Evolutionary conservation across 1,140 invertebrate genomes (phyloP), one percentile per base, ranked within the genome.

Genomic region (Apolygus lucorum): DNA sequence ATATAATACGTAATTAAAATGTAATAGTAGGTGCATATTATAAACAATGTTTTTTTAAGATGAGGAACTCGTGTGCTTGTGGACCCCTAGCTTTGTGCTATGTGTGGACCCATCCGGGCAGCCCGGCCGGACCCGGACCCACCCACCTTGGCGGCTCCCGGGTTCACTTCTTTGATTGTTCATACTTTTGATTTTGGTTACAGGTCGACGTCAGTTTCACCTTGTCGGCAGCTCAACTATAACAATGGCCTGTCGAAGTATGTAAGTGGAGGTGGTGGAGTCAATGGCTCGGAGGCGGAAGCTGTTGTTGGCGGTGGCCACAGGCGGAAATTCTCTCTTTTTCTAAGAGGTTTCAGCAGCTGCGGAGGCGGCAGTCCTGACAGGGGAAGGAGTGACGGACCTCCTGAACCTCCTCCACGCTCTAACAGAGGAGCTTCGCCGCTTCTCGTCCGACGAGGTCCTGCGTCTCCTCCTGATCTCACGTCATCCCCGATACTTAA

Each of bases 291-390:
- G 70, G 74, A 78, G 71, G 69, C 67, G 52, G 73, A 76, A 68
- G 71, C 74, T 59, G 72, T 73, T 74, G 73, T 64, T 24, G 63
- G 28, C 17, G 78, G 8, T 81, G 80, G 67, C 82, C 84, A 74
- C 62, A 84, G 74, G 59, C 84, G 84, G 74, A 85, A 88, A 74
- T 88, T 90, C 78, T 85, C 88, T 74, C 88, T 88, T 70, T 90
- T 90, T 80, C 86, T 91, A 73, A 84, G 86, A 79, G 85, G 76
- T 25, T 69, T 76, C 63, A 78, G 79, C 66, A 63, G 68, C 26
- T 64, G 63, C 24, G 54, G 54, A 62, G 27, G 63, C 14, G 63
- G 63, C 14, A 27, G 25, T 14, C 63, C 63, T 2, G 77, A 77
- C 54, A 8, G 54, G 72, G 75, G 76, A 22, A 59, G 73, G 72